These are phyloP conservation scores for Xenopus borealis DNA, from an alignment of 2,113 vertebrate species.

Conservation along the genomic window DNA sequence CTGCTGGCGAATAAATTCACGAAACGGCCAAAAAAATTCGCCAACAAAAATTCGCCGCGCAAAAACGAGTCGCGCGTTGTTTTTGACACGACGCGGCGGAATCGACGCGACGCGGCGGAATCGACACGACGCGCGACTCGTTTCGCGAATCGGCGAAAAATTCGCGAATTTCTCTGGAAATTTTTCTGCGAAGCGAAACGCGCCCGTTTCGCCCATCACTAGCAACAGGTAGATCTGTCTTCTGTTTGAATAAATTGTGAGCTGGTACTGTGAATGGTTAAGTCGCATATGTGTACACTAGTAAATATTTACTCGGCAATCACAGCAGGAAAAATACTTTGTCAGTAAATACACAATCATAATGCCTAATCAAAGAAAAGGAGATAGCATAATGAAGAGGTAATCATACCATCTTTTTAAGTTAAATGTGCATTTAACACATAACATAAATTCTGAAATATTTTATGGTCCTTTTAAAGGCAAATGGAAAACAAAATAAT, in stretches of 20 bases:
- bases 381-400: conserved; percentile 13
- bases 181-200: no score
- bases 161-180: no score
- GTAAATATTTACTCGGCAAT: not conserved
- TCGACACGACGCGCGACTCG: no score
- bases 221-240: not conserved
- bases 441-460: conserved; percentile 42
- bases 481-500: conserved; percentile 39
- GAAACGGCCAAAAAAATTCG: no score
- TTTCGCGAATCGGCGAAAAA: no score
- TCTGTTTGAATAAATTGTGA: not conserved
- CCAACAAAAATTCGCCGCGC: no score
- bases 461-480: conserved; percentile 34
- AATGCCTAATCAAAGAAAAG: conserved; percentile 17
- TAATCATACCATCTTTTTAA: conserved; percentile 15
- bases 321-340: not conserved
- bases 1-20: no score
- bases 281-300: no score
- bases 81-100: no score
- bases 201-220: no score
- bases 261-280: not conserved
- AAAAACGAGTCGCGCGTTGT: no score
- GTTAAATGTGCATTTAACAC: conserved; percentile 6
- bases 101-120: no score
- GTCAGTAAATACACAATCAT: conserved; percentile 5